phyloP scores from a whole-genome alignment of 2,113 vertebrate species.

The Ophthalmolycus amberensis region DNA sequence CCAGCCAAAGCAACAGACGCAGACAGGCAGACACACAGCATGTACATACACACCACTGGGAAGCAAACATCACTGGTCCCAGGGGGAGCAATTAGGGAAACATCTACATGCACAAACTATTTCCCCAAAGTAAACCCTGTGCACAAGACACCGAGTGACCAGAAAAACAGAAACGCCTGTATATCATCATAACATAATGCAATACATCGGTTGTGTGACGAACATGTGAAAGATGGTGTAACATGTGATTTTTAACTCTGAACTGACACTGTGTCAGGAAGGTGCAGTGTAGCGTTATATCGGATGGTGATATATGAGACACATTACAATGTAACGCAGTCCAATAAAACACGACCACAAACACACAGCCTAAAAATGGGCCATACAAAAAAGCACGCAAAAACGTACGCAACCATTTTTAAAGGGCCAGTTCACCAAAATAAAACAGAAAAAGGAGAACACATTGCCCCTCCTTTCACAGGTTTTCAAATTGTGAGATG shows the following conservation, averaged over 20 bases:
- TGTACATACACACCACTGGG: constrained; percentile 1
- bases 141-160: constrained; percentile 1
- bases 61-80: constrained; percentile 52
- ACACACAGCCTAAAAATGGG: neutral
- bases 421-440: neutral
- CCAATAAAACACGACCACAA: neutral
- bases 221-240: neutral
- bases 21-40: constrained; percentile 16
- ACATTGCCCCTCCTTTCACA: neutral
- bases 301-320: neutral
- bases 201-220: neutral
- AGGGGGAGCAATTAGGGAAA: constrained; percentile 63
- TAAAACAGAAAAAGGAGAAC: neutral
- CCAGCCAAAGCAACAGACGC: constrained; percentile 1
- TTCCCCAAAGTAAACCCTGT: constrained; percentile 49
- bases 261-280: neutral
- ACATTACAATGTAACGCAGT: neutral
- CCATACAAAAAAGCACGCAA: neutral
- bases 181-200: neutral
- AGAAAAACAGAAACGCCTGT: constrained; percentile 7
- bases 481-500: neutral
- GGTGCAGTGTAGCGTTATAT: neutral
- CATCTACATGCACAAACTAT: constrained; percentile 61
- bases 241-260: neutral
- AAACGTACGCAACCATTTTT: neutral